Evolutionary conservation across 2,113 vertebrate genomes (phyloP), one percentile per base, ranked within the genome.

Genomic region (Penelope pileata): DNA sequence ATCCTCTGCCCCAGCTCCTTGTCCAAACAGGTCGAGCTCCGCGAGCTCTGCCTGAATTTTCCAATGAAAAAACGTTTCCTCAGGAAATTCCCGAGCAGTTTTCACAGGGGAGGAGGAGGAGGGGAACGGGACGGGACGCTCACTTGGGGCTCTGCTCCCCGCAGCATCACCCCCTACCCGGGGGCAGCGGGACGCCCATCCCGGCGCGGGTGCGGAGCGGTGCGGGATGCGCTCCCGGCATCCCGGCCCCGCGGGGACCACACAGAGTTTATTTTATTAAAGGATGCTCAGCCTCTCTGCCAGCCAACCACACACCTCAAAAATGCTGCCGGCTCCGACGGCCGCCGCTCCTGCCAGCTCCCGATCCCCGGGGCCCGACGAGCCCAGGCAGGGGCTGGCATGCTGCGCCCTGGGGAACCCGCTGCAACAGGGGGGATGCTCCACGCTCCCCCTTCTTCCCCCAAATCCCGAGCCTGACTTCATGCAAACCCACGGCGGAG

Each of bases 21-120:
- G 84, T 67, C 73, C 89, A 82, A 83, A 86, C 90, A 79, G 62
- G 81, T 76, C 17, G 6, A 32, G 90, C 89, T 81, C 5, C 12
- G 81, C 5, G 4, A 60, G 82, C 84, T 58, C 69, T 77, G 86
- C 86, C 88, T 81, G 69, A 84, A 82, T 94, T 96, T 96, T 94
- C 94, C 90, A 72, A 27, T 18, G 68, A 66, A 74, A 74, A 45
- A 66, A 5, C 18, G 4, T 84, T 94, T 96, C 96, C 94, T 95
- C 93, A 89, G 94, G 96, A 96, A 96, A 96, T 96, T 95, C 96
- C 96, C 30, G 2, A 94, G 78, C 87, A 81, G 81, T 84, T 95
- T 92, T 89, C 77, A 77, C 1, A 8, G 54, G 21, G n/a, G 50
- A 76, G 80, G n/a, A 76, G 19, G 47, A 78, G 62, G 38, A 86